Conservation (phyloP, 2,113 vertebrate species). For the Entomyzon cyanotis region DNA sequence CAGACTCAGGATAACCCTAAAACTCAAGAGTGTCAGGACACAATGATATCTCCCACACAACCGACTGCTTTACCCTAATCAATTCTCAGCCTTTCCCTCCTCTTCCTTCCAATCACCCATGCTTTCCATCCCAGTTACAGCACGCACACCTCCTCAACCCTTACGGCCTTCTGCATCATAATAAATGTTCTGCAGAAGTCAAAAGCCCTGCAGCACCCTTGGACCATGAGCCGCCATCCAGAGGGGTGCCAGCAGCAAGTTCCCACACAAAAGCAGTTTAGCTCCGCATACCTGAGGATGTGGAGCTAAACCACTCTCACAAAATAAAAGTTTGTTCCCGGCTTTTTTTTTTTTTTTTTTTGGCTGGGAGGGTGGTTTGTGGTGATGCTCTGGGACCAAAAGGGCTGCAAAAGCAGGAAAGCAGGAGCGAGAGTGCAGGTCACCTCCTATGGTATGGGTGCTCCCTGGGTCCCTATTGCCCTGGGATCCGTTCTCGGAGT, state of each 20-base stretch:
- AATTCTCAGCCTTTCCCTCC: neutral
- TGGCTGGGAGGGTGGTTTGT: neutral
- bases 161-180: neutral
- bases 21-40: fast-evolving
- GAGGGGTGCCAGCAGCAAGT: neutral
- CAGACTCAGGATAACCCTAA: neutral
- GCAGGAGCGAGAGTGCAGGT: neutral
- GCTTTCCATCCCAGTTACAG: neutral
- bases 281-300: too few species aligned
- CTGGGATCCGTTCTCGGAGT: neutral
- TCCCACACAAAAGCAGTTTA: neutral
- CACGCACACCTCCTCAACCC: neutral
- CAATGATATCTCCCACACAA: neutral
- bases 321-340: neutral
- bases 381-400: neutral
- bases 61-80: neutral
- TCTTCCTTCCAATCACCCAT: neutral
- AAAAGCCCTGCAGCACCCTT: fast-evolving
- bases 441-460: fast-evolving
- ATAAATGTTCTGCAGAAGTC: neutral
- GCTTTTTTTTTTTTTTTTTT: neutral
- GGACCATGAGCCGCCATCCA: fast-evolving
- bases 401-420: fast-evolving
- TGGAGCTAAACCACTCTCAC: neutral
- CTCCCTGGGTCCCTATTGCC: neutral